Base-by-base conservation (phyloP, 64 coral and sea anemone genomes). In the Stichodactyla mertensii region DNA sequence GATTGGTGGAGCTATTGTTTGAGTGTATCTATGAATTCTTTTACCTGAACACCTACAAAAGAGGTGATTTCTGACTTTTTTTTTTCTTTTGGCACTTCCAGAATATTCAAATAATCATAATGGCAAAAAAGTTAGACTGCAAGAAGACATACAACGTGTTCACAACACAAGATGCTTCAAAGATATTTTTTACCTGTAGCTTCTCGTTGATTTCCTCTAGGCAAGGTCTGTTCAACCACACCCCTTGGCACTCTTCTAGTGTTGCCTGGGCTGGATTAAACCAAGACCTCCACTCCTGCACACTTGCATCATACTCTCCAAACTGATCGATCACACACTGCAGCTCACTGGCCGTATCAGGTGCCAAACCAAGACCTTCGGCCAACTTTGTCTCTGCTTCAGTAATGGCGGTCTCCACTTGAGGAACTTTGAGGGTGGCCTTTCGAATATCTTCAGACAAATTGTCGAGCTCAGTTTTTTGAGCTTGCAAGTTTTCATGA, bases 261-360 rank as follows among this genome's bases (percentile, higher is more conserved):
- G 94, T 96, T 18, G 94, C 94, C 64, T 85, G 83, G n/a, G 94
- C 94, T 55, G 94, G 91, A 18, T 86, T 61, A 87, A 96, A 93
- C 94, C 94, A 96, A 60, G 87, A 84, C 51, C 91, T 70, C 94
- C 94, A 96, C 80, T 96, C 94, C 22, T 93, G 90, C 16, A 96
- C 94, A n/a, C 90, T 87, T 52, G 89, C 55, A 82, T 90, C 90
- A 58, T 92, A 96, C 54, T 89, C 91, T 20, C 61, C 77, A 51
- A 96, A 96, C 60, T 96, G 94, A 55, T 96, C 91, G 36, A 96
- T 89, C 22, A 96, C 94, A 88, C 86, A 88, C 51, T 96, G 89
- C 54, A 96, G 74, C 53, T 96, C 94, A 9, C 80, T 64, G 0
- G 79, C 78, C 20, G 86, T 79, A 70, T 96, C 94, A 54, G 91